Base-by-base conservation (phyloP, 2,888 invertebrate species). In the Clostera curtula region DNA sequence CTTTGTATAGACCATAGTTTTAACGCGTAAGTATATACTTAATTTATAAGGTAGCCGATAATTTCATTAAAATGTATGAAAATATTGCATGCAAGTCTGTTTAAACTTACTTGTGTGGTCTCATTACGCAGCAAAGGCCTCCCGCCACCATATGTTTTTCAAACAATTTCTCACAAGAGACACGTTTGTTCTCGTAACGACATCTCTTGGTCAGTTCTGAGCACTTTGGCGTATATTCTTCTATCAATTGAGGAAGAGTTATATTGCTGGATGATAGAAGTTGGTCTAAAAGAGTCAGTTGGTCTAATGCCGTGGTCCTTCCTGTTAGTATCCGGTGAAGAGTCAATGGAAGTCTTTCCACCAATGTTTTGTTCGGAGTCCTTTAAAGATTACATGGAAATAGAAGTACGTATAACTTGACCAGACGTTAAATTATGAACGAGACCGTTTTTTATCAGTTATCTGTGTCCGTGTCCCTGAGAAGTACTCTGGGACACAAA, bases 71-170 rank as follows among this genome's bases (percentile, higher is more conserved):
- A n/a, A n/a, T n/a, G n/a, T n/a, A n/a, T n/a, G n/a, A n/a, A n/a
- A n/a, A n/a, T n/a, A n/a, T n/a, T n/a, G n/a, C n/a, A n/a, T n/a
- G 15, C 9, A 14, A 14, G 8, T n/a, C n/a, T 10, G 19, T 12
- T 5, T 9, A 3, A 3, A 54, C 59, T 54, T 37, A 74, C 76
- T 46, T 56, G 1, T 43, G 12, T 4, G 69, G 55, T 4, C 47
- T 35, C 51, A 67, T 56, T 0, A 72, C 53, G 34, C 82, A 82
- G 37, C 80, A 80, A 1, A 61, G 36, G 0, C 79, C 79, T 49
- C 56, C 62, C 3, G 43, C 37, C 1, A 68, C 76, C 2, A 70
- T 13, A 15, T 64, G 48, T 25, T 58, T 64, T 2, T 43, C 29
- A 27, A 80, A 79, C 10, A 82, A 33, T 3, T 37, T 9, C 1